Conservation (phyloP, 2,797 vertebrate species). For the Arnoldichthys spilopterus region DNA sequence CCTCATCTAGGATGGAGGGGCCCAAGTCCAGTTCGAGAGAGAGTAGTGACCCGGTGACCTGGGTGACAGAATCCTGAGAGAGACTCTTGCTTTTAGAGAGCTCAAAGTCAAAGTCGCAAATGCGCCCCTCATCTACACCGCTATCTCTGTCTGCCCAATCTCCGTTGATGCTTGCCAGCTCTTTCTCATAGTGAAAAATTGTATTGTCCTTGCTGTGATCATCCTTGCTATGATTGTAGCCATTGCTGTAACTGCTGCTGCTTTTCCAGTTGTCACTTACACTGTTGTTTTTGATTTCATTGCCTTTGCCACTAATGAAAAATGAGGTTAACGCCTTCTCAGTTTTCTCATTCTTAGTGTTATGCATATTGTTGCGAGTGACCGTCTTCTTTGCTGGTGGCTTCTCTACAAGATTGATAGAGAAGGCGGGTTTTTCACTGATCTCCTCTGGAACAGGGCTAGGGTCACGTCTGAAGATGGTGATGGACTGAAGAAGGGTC, state of each 20-base stretch:
- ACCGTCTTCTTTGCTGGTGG: slow-evolving; percentile 71
- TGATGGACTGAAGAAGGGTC: slow-evolving; percentile 85
- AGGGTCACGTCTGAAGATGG: slow-evolving; percentile 84
- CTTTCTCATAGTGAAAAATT: slow-evolving; percentile 78
- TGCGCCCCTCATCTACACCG: slow-evolving; percentile 83
- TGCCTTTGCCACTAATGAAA: slow-evolving; percentile 67
- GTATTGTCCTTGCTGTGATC: slow-evolving; percentile 67
- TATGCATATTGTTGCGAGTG: slow-evolving; percentile 78
- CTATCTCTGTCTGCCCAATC: slow-evolving; percentile 90
- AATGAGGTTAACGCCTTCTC: slow-evolving; percentile 72
- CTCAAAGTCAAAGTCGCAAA: slow-evolving; percentile 81
- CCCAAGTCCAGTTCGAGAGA: slow-evolving; percentile 96
- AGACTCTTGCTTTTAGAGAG: slow-evolving; percentile 84
- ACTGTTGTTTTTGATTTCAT: slow-evolving; percentile 70
- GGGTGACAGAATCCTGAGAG: slow-evolving; percentile 87
- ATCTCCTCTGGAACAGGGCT: slow-evolving; percentile 71
- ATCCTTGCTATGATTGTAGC: slow-evolving; percentile 63
- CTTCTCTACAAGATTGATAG: slow-evolving; percentile 82
- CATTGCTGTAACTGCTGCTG: slow-evolving; percentile 67
- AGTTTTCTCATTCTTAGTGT: slow-evolving; percentile 75
- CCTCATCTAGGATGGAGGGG: slow-evolving; percentile 96
- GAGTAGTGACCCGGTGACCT: slow-evolving; percentile 89
- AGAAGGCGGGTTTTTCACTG: slow-evolving; percentile 78
- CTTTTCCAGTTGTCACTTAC: slow-evolving; percentile 68
- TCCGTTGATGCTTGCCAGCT: slow-evolving; percentile 82